These are phyloP conservation scores for Geopemphigus sp. DNA, from an alignment of 1,140 invertebrate genomes.

Conservation along the genomic window DNA sequence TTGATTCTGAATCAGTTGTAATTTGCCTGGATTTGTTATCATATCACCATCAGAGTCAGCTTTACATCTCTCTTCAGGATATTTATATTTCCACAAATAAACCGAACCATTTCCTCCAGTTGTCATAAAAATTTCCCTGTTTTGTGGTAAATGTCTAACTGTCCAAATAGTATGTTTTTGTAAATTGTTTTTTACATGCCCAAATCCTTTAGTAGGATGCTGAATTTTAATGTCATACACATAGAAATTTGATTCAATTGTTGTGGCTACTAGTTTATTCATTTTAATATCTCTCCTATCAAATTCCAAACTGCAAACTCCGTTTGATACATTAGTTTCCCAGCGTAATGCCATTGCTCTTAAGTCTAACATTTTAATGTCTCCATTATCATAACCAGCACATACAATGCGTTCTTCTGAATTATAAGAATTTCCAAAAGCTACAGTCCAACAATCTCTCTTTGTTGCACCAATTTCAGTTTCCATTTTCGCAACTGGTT, in stretches of 20 bases:
- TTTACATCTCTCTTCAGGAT: slow-evolving; percentile 66
- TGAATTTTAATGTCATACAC: slow-evolving; percentile 71
- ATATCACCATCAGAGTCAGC: slow-evolving; percentile 68
- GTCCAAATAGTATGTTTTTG: slow-evolving; percentile 86
- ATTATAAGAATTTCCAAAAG: slow-evolving; percentile 86
- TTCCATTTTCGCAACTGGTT: slow-evolving; percentile 86
- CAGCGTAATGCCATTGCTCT: slow-evolving; percentile 77
- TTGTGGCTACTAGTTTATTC: slow-evolving; percentile 92
- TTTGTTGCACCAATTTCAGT: slow-evolving; percentile 64
- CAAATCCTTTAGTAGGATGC: slow-evolving; percentile 37
- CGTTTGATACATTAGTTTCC: slow-evolving; percentile 93
- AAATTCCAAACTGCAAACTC: slow-evolving; percentile 86
- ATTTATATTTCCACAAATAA: slow-evolving; percentile 91
- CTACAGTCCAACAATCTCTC: slow-evolving; percentile 84
- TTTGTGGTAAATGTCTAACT: slow-evolving; percentile 85
- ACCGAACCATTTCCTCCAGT: slow-evolving; percentile 84
- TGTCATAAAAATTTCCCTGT: slow-evolving; percentile 90
- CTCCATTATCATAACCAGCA: slow-evolving; percentile 95
- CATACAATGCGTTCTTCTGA: slow-evolving; percentile 78
- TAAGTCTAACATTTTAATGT: slow-evolving; percentile 94
- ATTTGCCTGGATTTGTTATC: slow-evolving; percentile 71
- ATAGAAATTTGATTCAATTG: slow-evolving; percentile 88
- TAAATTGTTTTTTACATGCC: slow-evolving; percentile 58
- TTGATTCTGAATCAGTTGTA: slow-evolving; percentile 75
- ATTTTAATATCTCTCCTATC: slow-evolving; percentile 91